Evolutionary conservation across 2,888 invertebrate genomes (phyloP).

Genomic region (Monoplex corrugatus): DNA sequence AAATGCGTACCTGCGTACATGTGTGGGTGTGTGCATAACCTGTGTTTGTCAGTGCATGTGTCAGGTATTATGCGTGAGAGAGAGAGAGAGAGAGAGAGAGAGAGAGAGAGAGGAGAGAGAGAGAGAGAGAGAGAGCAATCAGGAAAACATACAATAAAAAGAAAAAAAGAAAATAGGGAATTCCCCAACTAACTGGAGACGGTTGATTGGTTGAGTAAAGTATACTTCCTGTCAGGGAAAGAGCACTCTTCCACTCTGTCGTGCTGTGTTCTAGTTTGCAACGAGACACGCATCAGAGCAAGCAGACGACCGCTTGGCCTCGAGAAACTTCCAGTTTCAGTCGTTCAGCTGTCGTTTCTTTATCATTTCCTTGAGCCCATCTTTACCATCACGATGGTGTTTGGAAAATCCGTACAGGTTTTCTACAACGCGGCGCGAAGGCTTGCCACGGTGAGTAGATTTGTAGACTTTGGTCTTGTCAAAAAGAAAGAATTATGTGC

Average conservation of each 20-base stretch:
- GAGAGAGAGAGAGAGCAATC: too few relatives aligned
- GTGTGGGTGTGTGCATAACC: too few relatives aligned
- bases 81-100: too few relatives aligned
- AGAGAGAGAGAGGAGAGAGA: too few relatives aligned
- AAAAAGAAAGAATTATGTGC: too few relatives aligned
- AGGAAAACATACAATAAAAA: too few relatives aligned
- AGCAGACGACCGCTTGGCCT: not conserved
- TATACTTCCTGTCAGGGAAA: not conserved
- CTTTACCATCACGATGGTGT: conserved; percentile 1
- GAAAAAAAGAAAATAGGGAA: too few relatives aligned
- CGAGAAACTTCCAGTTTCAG: not conserved
- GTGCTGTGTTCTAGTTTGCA: not conserved
- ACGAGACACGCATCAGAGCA: not conserved
- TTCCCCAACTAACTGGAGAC: not conserved
- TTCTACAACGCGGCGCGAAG: not conserved
- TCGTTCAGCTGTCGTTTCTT: not conserved
- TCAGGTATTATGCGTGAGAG: too few relatives aligned
- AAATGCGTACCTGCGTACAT: too few relatives aligned
- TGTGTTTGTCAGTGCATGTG: too few relatives aligned
- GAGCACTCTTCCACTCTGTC: too few relatives aligned
- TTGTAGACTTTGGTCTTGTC: too few relatives aligned
- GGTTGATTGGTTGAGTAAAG: not conserved
- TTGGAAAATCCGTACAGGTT: not conserved
- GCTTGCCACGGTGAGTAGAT: not conserved
- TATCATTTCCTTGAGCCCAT: not conserved